Evolutionary conservation across 1,140 invertebrate genomes (phyloP), one percentile per base, ranked within the genome.

Genomic region (Eulimnadia texana): DNA sequence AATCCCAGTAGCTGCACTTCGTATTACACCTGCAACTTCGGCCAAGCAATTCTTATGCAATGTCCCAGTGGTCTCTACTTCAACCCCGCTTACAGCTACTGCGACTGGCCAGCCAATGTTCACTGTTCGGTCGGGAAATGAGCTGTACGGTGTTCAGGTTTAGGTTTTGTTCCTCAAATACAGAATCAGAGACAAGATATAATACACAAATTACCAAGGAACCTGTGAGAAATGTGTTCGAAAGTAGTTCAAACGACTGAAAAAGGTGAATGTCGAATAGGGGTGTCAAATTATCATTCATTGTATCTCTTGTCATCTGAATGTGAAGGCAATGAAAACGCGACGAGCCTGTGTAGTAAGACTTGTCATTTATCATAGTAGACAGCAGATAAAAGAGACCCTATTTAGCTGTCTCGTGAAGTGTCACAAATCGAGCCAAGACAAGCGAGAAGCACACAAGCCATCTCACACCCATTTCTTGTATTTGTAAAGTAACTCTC

Each of bases 41-140:
- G 68, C 24, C 62, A 62, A 50, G 66, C 68, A 0, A 62, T 66
- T 6, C 60, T 67, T 10, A 59, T 67, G 63, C 61, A 62, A n/a
- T 72, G 71, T 58, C 64, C 67, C 1, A 1, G 23, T 1, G 70
- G 68, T 16, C 66, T 68, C 1, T 13, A 66, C 2, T 72, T 64
- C 58, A 67, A 67, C 60, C 50, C 62, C 11, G 24, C 11, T 6
- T 58, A 33, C 33, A 49, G 23, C 16, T 23, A 22, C 16, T 68
- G 67, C 50, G 65, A 68, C 56, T 68, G 65, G 67, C 66, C 67
- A 3, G 29, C 25, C 0, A 62, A 64, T 29, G 66, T 67, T 11
- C 47, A 65, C 16, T 58, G 55, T 25, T 42, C 23, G 16, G 33
- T 16, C 16, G 33, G 33, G 33, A 42, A 42, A 42, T 42, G 16